Base-by-base conservation (phyloP, 1,140 invertebrate species). In the Venustaconcha ellipsiformis region DNA sequence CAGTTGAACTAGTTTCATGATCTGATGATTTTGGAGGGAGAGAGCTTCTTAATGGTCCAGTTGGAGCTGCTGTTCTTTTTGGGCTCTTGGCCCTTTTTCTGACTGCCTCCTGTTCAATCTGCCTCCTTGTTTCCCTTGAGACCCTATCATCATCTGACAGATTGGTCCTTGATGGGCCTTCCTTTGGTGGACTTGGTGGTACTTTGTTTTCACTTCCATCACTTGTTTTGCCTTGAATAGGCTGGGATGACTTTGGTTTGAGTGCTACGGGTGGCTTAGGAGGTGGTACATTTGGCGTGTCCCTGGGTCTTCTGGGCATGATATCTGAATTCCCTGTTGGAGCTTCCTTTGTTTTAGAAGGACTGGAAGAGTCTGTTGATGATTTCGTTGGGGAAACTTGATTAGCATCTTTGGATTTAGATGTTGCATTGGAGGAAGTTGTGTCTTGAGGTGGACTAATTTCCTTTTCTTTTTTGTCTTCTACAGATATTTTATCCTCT, bases 241-340 rank as follows among this genome's bases (percentile, higher is more conserved):
- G 26, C 14, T 76, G 72, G n/a, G 76, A 60, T 57, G 80, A 78
- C 23, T 78, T 74, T 12, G 80, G 80, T 76, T 79, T 71, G 15
- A 72, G 57, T 26, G 80, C 77, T 64, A 79, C 72, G 66, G 72
- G 72, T 18, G 80, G 80, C 57, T 79, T 78, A 15, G 76, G 73
- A 59, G 71, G 71, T n/a, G 74, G 78, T 11, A 76, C 74, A 72
- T 64, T 74, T 15, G 74, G 71, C 17, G 62, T 79, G 37, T 74
- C 70, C 23, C 74, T 70, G 14, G 62, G 68, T 71, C 57, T 64
- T 18, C 74, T 65, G 26, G 37, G 37, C 37, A 48, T 48, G 4
- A 48, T 11, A 48, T 48, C 37, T 48, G 37, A 48, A 48, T 11
- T 48, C 37, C 11, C 37, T 48, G 37, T 6, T 48, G 37, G 1